Conservation (phyloP, 2,797 vertebrate genomes). For the Enteromius mattozi region DNA sequence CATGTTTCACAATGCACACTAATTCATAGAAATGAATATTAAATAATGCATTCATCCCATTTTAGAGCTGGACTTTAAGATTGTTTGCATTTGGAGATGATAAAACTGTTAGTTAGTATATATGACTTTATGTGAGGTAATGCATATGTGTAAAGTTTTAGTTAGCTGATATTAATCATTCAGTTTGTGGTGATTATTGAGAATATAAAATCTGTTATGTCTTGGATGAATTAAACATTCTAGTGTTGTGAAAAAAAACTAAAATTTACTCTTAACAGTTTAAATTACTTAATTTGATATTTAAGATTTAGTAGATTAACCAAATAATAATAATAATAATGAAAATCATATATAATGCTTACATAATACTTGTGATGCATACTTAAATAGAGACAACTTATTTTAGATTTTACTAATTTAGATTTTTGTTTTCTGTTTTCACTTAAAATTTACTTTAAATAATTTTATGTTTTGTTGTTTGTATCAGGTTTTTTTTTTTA, state of each 20-base stretch:
- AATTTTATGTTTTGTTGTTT: neutral
- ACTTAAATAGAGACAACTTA: neutral
- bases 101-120: too few relatives aligned
- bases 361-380: neutral
- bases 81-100: neutral
- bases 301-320: neutral
- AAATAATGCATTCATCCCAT: neutral
- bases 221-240: neutral
- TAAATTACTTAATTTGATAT: neutral
- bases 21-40: neutral
- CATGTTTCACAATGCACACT: neutral
- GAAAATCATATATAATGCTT: neutral
- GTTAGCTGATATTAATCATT: too few relatives aligned
- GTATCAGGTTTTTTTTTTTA: too few relatives aligned
- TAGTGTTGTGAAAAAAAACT: neutral
- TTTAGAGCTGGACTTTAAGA: neutral
- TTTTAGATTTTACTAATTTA: too few relatives aligned
- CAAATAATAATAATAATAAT: neutral
- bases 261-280: neutral
- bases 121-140: too few relatives aligned
- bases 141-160: too few relatives aligned
- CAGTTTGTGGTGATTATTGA: neutral
- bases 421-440: too few relatives aligned
- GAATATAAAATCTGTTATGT: neutral
- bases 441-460: neutral